Evolutionary conservation across 2,113 vertebrate genomes (phyloP).

Genomic region (Taurulus bubalis): DNA sequence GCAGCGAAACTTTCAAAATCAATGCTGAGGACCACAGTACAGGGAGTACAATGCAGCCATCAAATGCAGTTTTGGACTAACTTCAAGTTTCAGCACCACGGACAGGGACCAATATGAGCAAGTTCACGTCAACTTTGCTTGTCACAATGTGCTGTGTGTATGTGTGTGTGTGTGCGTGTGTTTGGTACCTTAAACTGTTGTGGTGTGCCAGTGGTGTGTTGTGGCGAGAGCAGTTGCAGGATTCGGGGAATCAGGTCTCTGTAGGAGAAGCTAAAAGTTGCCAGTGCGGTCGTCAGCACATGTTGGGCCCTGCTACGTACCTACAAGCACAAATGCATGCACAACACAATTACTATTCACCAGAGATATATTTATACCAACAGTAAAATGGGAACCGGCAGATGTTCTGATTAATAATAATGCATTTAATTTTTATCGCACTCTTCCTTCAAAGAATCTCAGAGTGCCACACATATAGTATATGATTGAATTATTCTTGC

Average conservation of each 20-base stretch:
- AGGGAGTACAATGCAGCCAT: background rate
- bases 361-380: background rate
- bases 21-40: background rate
- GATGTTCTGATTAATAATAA: constrained; percentile 38
- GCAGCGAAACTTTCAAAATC: constrained; percentile 32
- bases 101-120: constrained; percentile 39
- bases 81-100: constrained; percentile 49
- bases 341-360: constrained; percentile 8
- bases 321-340: constrained; percentile 75
- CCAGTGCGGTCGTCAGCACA: constrained; percentile 92
- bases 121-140: background rate
- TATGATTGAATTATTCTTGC: constrained; percentile 7
- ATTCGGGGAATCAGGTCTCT: constrained; percentile 94
- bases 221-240: constrained; percentile 89
- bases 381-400: constrained; percentile 28
- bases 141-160: background rate
- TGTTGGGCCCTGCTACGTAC: constrained; percentile 95
- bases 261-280: constrained; percentile 95
- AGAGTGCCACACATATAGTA: no score
- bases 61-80: background rate
- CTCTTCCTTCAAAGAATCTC: no score
- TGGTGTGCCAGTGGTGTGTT: constrained; percentile 85
- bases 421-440: no score
- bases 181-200: constrained; percentile 94
- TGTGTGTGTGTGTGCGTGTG: constrained; percentile 1